These are phyloP conservation scores for Amphipyra tragopoginis DNA, from an alignment of 2,888 invertebrate species.

Conservation along the genomic window DNA sequence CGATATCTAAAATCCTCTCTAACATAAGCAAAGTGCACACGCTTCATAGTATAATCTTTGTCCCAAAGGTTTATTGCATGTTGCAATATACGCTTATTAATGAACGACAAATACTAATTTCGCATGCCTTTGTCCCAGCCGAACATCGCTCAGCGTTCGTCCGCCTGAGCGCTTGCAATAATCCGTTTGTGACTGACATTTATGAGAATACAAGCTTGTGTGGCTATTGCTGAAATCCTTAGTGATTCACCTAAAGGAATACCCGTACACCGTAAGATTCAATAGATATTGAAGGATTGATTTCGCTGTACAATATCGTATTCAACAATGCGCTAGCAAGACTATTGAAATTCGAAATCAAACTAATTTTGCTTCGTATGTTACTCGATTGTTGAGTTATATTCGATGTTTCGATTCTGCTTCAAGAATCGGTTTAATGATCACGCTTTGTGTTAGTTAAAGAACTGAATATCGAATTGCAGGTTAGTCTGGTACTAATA, in stretches of 20 bases:
- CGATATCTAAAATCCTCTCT: neutral
- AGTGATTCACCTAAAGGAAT: constrained; percentile 55
- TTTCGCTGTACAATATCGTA: constrained; percentile 32
- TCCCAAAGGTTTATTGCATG: constrained; percentile 48
- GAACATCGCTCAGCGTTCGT: constrained; percentile 62
- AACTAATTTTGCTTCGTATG: constrained; percentile 20
- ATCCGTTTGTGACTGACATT: constrained; percentile 65
- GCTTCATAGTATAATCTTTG: constrained; percentile 54
- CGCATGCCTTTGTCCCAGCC: constrained; percentile 74
- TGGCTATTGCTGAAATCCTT: constrained; percentile 55
- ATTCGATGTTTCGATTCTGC: constrained; percentile 3
- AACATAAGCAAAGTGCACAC: neutral
- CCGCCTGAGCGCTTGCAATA: constrained; percentile 63
- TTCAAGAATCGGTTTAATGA: neutral
- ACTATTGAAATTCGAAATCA: constrained; percentile 37
- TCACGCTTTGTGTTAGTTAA: too few species aligned
- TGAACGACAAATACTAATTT: constrained; percentile 80
- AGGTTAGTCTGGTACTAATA: too few species aligned
- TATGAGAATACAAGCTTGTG: constrained; percentile 54
- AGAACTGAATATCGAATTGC: too few species aligned
- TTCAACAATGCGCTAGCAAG: constrained; percentile 22
- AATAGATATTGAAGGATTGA: constrained; percentile 48
- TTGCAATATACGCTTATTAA: constrained; percentile 69
- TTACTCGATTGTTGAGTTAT: constrained; percentile 20
- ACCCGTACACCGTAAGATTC: constrained; percentile 39